These are phyloP conservation scores for Nomada fabriciana DNA, from an alignment of 2,888 invertebrate species.

Conservation along the genomic window DNA sequence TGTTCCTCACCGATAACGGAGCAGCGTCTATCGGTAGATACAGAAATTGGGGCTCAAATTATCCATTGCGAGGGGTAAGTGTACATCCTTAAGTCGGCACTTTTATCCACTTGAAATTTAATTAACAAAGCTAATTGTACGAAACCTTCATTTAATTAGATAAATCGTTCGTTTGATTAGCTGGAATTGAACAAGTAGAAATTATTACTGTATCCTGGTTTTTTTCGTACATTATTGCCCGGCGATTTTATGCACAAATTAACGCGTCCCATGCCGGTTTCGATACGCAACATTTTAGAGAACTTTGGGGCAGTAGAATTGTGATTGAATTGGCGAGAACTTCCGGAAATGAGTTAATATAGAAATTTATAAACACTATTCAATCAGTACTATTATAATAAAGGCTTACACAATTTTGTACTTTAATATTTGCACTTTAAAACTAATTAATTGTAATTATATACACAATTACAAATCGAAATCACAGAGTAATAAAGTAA, in stretches of 20 bases:
- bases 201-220: background rate
- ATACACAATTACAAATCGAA: no score
- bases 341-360: no score
- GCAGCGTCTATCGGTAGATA: conserved; percentile 86
- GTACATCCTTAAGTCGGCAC: background rate
- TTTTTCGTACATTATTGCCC: background rate
- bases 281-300: no score
- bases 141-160: background rate
- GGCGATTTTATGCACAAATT: background rate
- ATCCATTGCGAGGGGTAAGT: conserved; percentile 87
- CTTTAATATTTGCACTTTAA: no score
- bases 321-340: no score
- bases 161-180: conserved; percentile 14
- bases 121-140: background rate
- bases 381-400: no score
- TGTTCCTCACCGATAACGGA: conserved; percentile 89
- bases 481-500: no score
- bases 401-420: no score
- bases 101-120: background rate
- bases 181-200: background rate
- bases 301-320: no score
- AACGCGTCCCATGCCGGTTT: no score
- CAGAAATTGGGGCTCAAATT: conserved; percentile 87
- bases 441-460: no score
- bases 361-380: no score